These are phyloP conservation scores for Branchinecta lynchi DNA, from an alignment of 1,140 invertebrate genomes.

Conservation along the genomic window DNA sequence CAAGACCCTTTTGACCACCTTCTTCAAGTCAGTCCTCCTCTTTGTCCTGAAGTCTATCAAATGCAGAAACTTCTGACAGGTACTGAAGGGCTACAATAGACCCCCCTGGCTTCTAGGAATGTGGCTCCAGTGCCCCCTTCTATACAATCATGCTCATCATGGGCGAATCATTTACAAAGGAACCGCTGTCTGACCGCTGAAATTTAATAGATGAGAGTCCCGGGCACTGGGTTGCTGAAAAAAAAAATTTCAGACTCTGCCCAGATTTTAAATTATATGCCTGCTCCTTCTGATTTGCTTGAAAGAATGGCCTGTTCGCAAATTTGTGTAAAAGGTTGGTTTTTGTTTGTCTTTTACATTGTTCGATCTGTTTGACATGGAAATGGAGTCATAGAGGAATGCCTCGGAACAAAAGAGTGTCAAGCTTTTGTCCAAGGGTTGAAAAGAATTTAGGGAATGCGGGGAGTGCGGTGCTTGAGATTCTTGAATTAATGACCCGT, in stretches of 20 bases:
- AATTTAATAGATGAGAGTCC: not conserved
- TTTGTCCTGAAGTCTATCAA: not conserved
- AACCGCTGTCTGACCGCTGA: constrained; percentile 2
- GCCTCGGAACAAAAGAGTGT: not conserved
- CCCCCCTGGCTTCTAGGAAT: not conserved
- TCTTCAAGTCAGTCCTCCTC: not conserved
- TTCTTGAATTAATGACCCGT: no score
- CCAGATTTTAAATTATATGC: not conserved
- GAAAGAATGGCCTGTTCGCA: not conserved
- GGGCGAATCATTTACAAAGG: constrained; percentile 7
- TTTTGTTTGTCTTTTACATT: not conserved
- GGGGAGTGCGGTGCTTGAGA: no score
- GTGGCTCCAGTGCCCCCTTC: constrained; percentile 10
- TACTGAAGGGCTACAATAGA: constrained; percentile 8
- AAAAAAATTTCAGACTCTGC: not conserved
- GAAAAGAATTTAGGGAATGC: not conserved
- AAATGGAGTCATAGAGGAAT: not conserved
- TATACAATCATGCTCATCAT: not conserved
- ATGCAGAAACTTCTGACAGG: not conserved
- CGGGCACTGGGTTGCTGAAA: not conserved
- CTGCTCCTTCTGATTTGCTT: not conserved
- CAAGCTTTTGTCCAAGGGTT: not conserved
- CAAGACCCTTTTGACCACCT: not conserved
- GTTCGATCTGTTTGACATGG: not conserved
- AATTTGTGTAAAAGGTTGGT: not conserved